Evolutionary conservation across 2,888 invertebrate species (phyloP), one percentile per base, ranked within the genome.

Genomic region (Tenodera sinensis): DNA sequence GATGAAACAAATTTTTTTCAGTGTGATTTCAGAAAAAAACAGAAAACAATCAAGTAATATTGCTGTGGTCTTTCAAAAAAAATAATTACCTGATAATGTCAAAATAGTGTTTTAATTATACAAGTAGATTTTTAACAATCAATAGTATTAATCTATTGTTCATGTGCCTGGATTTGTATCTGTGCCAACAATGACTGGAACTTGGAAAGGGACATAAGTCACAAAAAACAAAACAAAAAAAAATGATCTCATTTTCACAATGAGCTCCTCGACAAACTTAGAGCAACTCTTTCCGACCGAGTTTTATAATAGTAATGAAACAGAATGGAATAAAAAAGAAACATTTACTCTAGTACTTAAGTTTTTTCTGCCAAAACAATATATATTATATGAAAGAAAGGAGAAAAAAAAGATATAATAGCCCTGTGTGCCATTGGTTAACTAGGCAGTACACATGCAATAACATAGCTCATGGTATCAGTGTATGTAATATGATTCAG

Each of bases 61-160:
- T 91, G 91, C 91, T 91, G 91, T 91, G 91, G 91, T 91, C 91
- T 91, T 91, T 91, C 91, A 91, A 91, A 89, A 90, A 90, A 90
- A 91, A 88, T 87, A 90, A 91, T 90, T 88, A 90, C 90, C 90
- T 91, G 91, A 91, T 90, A 90, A 89, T 91, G 90, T 90, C 90
- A 90, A 89, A 90, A 89, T 90, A 91, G 90, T 90, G 91, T 90
- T 90, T 90, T 90, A 90, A 89, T 90, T 89, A 89, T 90, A 90
- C 88, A 90, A 88, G 91, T 91, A 91, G 91, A 90, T 91, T 91
- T 91, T 91, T 90, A 91, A 91, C 91, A 90, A 90, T 90, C 90
- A 90, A 90, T 90, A 91, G 90, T 90, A 90, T 89, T 90, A 90
- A 90, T 90, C 91, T 91, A 90, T 91, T 91, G 90, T 91, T 90